Base-by-base conservation (phyloP, 2,113 vertebrate genomes). In the Colossoma macropomum region DNA sequence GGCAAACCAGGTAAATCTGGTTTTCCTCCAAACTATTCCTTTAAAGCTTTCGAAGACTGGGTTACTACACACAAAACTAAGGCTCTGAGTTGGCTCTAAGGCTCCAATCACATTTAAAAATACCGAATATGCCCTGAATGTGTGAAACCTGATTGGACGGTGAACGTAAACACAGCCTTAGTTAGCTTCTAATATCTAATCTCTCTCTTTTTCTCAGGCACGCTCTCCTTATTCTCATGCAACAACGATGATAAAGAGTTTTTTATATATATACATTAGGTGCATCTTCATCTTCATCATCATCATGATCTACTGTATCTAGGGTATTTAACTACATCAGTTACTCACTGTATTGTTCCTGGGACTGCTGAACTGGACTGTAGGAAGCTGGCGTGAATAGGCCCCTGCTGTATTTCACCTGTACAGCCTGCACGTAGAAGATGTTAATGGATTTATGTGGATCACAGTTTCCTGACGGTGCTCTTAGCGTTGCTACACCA, bases 401-500 rank as follows among this genome's bases (percentile, higher is more conserved):
- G 17, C 13, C 28, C 28, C 1, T 21, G 12, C n/a, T 75, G 80
- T 32, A 23, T 30, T 8, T 17, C 15, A 30, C 28, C 15, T 12
- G 17, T 56, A 2, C 28, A 32, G 63, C 4, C 25, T 27, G 23
- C 28, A 1, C 19, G 65, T 56, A 4, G 65, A 28, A 68, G 28
- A 32, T 63, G 4, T 63, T 1, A 32, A 32, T 30, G 27, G 28
- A 13, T 5, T 63, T 28, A 28, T 32, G 27, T 28, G 5, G 54
- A 23, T 23, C 63, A 30, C 30, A 21, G 15, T 68, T 32, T 68
- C 15, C 15, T 68, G 65, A 19, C 17, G 19, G n/a, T 73, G 17
- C 41, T 81, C 17, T 9, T 74, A 30, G n/a, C 65, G 3, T 56
- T 23, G 83, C 77, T 68, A 25, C 21, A 56, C 28, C 27, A 65